Percentiles rank a stretch among this genome's conserved stretches.
These are phyloP conservation scores for Embiotoca jacksoni DNA, from an alignment of 2,113 vertebrate species.

Conservation along the genomic window DNA sequence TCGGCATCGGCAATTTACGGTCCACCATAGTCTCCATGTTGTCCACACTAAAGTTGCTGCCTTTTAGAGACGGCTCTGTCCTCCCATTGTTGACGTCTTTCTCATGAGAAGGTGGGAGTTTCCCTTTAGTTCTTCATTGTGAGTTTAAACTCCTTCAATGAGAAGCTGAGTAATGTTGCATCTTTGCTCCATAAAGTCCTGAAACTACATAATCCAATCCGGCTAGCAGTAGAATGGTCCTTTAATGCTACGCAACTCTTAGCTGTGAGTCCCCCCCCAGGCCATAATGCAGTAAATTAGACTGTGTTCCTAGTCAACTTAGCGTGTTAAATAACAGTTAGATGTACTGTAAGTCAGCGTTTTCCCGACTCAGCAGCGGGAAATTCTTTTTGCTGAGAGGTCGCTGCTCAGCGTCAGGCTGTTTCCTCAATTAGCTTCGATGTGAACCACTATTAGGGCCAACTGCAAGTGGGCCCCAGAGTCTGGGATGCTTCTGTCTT, in stretches of 20 bases:
- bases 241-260: neutral
- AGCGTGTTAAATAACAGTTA: slow-evolving; percentile 52
- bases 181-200: neutral
- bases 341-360: slow-evolving; percentile 51
- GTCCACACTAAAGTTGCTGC: too few species aligned
- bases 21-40: neutral
- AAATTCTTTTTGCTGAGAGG: slow-evolving; percentile 40
- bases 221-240: neutral
- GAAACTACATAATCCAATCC: neutral
- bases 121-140: neutral
- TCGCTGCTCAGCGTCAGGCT: slow-evolving; percentile 12
- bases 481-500: neutral
- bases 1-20: slow-evolving; percentile 13
- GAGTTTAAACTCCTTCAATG: neutral
- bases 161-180: neutral
- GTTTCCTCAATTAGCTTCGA: slow-evolving; percentile 52
- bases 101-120: too few species aligned
- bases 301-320: slow-evolving; percentile 42
- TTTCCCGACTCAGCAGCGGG: slow-evolving; percentile 38
- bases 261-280: slow-evolving; percentile 15
- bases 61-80: too few species aligned
- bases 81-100: too few species aligned
- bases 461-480: slow-evolving; percentile 19
- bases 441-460: slow-evolving; percentile 32
- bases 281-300: slow-evolving; percentile 48